Evolutionary conservation across 1,140 invertebrate species (phyloP).

Genomic region (Drosophila lacteicornis): DNA sequence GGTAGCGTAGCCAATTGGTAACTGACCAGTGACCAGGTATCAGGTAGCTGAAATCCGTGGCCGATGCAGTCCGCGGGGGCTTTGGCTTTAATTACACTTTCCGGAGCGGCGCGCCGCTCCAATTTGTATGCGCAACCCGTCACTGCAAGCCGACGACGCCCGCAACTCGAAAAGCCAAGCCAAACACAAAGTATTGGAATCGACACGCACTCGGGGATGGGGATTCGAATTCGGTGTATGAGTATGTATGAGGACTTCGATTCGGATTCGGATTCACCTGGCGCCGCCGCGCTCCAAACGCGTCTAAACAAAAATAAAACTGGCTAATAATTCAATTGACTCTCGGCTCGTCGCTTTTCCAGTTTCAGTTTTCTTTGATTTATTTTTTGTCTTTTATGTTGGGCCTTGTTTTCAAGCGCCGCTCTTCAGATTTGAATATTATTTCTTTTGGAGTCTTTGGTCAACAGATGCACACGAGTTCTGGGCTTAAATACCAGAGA

Average conservation of each 20-base stretch:
- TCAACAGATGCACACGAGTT: slow-evolving; percentile 22
- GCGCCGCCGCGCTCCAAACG: slow-evolving; percentile 55
- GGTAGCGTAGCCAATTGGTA: slow-evolving; percentile 22
- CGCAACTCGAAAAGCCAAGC: slow-evolving; percentile 35
- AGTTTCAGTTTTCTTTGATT: slow-evolving; percentile 39
- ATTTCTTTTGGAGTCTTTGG: slow-evolving; percentile 2
- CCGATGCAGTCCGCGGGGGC: slow-evolving; percentile 43
- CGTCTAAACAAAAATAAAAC: slow-evolving; percentile 45
- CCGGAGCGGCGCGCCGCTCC: slow-evolving; percentile 16
- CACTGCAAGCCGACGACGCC: slow-evolving; percentile 24
- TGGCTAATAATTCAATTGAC: slow-evolving; percentile 19
- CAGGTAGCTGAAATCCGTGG: slow-evolving; percentile 20
- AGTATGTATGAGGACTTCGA: slow-evolving; percentile 1
- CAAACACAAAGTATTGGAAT: slow-evolving; percentile 59
- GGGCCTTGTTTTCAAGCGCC: slow-evolving; percentile 19
- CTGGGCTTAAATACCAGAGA: slow-evolving; percentile 7
- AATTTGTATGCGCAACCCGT: slow-evolving; percentile 67
- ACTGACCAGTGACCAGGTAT: slow-evolving; percentile 40
- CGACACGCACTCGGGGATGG: slow-evolving; percentile 25
- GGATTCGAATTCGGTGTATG: neutral
- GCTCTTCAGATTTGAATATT: slow-evolving; percentile 18
- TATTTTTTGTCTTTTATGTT: slow-evolving; percentile 24
- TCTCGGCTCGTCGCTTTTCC: slow-evolving; percentile 36
- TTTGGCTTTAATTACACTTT: slow-evolving; percentile 61
- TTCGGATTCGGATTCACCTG: slow-evolving; percentile 52